Base-by-base conservation (phyloP, 1,140 invertebrate species). In the Drosophila nigrodunni region DNA sequence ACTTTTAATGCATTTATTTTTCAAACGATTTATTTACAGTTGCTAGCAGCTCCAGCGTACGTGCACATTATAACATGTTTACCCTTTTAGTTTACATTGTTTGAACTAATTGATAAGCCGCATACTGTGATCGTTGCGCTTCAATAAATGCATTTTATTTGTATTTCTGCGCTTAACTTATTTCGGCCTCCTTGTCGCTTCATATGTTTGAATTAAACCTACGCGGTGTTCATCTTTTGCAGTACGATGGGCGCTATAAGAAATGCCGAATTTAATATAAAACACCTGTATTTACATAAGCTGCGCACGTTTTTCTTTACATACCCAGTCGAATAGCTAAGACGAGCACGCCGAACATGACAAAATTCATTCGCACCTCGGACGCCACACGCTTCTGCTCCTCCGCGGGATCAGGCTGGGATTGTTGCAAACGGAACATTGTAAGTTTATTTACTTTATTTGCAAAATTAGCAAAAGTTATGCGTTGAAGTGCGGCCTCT, bases 361-460 rank as follows among this genome's bases (percentile, higher is more conserved):
- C 47, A 21, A 92, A 83, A 50, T 92, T 92, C 7, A 77, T 74
- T 47, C 88, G 80, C 8, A 92, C 91, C 37, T 90, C 89, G 3
- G 82, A 60, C 3, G 82, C 55, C 4, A 90, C 82, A 5, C 88
- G 80, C 49, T 91, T 92, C 8, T 85, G 79, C 44, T 92, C 91
- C 61, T 92, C 91, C 44, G 88, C 90, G 1, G 91, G 88, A 54
- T 92, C 91, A n/a, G 92, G 81, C 58, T 92, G 90, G 13, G 91
- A 77, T 77, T 87, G 91, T 73, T 90, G 90, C 50, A 92, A 74
- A 9, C 91, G 90, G 46, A 92, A 92, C 91, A 92, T 91, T 57
- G 35, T 46, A 54, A 49, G 30, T 46, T 43, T 60, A 39, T 55
- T 46, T 47, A 41, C n/a, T 52, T 71, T 47, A 43, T 30, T 47